Evolutionary conservation across 2,797 vertebrate genomes (phyloP), one percentile per base, ranked within the genome.

Genomic region (Myoxocephalus aenaeus): DNA sequence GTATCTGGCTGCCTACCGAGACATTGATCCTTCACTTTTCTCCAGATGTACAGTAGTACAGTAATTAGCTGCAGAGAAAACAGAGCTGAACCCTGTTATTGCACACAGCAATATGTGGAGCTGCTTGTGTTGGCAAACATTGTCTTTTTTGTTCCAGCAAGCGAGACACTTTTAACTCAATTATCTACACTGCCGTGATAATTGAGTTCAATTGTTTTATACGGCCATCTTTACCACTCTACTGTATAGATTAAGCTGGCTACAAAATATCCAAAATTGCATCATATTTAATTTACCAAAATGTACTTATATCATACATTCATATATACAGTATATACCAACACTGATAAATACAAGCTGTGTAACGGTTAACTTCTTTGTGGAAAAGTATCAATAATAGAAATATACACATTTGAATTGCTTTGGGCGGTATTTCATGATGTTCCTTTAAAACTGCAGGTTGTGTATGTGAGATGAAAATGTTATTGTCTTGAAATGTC

Each of bases 31-130:
- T 77, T 69, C 65, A 50, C 65, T 74, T 74, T 56, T 82, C 69
- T 80, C 75, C 83, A 91, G 75, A 88, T 91, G 82, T 83, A 72
- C 80, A 78, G 62, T 77, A 58, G 78, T 79, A 65, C 62, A 81
- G 56, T 79, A 86, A 91, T 90, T 89, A 89, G 81, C 83, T 65
- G 67, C 40, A 73, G 62, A 77, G 70, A 79, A 84, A 85, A 76
- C 79, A 86, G 29, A 76, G 68, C 46, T 65, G 54, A 77, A 79
- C 68, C 44, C 59, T 79, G 71, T 84, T 76, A 79, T 81, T 81
- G 73, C 54, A 66, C 67, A 69, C 25, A 58, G 42, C 59, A 74
- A 71, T 65, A 80, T 72, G 72, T 59, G 22, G 13, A 65, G 78
- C 32, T 59, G 57, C 62, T 70, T 53, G 42, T 3, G 3, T 59